Conservation (phyloP, 1,140 invertebrate genomes). For the Polypedilum pembai region DNA sequence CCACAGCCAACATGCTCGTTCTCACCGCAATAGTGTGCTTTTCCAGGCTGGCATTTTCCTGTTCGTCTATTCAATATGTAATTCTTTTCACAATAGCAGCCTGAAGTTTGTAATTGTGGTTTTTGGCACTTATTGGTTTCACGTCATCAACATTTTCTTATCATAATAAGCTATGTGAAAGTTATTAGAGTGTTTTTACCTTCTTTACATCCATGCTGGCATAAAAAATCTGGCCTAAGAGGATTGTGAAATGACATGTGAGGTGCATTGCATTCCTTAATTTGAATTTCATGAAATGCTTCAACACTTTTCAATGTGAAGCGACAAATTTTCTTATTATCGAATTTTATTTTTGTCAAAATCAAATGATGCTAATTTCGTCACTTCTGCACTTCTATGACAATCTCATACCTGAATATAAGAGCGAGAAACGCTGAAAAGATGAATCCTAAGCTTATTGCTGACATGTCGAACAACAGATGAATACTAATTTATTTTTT, state of each 20-base stretch:
- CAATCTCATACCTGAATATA: not conserved
- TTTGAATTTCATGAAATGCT: slow-evolving; percentile 1
- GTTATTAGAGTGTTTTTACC: not conserved
- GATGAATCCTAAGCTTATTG: not conserved
- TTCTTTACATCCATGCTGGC: slow-evolving; percentile 2
- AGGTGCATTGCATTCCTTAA: slow-evolving; percentile 16
- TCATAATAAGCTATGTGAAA: not conserved
- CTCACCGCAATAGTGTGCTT: not conserved
- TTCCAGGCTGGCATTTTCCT: slow-evolving; percentile 2
- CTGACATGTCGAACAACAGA: not conserved
- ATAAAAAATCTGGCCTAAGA: slow-evolving; percentile 16
- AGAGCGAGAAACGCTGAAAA: not conserved
- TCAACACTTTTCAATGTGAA: slow-evolving; percentile 5
- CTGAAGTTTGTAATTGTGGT: not conserved
- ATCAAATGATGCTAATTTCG: not conserved
- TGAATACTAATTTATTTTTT: not conserved
- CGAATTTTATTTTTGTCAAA: not conserved
- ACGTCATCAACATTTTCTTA: not conserved
- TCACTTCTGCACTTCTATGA: not conserved
- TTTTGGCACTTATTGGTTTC: not conserved
- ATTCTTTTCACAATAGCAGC: not conserved
- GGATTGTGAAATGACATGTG: slow-evolving; percentile 5
- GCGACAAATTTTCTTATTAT: not conserved
- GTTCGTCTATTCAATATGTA: not conserved
- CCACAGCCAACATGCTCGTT: not conserved